Evolutionary conservation across 2,888 invertebrate species (phyloP).

Genomic region (Phengaris arion): DNA sequence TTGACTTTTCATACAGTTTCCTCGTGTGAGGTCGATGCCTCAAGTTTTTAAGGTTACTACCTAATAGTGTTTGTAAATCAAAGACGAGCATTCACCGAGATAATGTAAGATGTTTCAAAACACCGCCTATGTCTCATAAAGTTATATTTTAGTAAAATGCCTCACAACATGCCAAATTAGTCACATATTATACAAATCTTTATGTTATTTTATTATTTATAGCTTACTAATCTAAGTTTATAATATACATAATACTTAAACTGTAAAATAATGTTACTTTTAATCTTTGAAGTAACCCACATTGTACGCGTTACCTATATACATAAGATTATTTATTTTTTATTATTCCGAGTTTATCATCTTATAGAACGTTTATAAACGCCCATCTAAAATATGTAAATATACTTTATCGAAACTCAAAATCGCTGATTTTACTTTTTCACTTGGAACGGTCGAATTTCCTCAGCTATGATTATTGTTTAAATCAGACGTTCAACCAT

Average conservation of each 20-base stretch:
- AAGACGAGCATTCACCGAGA: background rate
- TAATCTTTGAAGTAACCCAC: background rate
- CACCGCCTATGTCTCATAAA: background rate
- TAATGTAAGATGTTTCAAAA: conserved; percentile 19
- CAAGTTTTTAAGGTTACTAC: conserved; percentile 26
- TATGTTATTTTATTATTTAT: background rate
- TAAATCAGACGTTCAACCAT: background rate
- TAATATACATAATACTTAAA: background rate
- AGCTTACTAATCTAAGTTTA: background rate
- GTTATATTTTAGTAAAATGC: background rate
- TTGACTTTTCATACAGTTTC: conserved; percentile 39
- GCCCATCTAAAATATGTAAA: background rate
- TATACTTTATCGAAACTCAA: background rate
- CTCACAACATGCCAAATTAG: background rate
- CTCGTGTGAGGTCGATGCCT: conserved; percentile 37
- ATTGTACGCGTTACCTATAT: background rate
- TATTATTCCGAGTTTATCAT: background rate
- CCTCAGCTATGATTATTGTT: background rate
- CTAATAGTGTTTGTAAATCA: conserved; percentile 16
- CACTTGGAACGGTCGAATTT: background rate
- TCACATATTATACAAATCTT: background rate
- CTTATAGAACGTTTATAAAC: background rate
- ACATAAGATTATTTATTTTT: background rate
- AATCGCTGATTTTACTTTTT: background rate
- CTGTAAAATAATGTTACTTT: background rate